These are phyloP conservation scores for Hiodon tergisus DNA, from an alignment of 2,113 vertebrate species.

Conservation along the genomic window DNA sequence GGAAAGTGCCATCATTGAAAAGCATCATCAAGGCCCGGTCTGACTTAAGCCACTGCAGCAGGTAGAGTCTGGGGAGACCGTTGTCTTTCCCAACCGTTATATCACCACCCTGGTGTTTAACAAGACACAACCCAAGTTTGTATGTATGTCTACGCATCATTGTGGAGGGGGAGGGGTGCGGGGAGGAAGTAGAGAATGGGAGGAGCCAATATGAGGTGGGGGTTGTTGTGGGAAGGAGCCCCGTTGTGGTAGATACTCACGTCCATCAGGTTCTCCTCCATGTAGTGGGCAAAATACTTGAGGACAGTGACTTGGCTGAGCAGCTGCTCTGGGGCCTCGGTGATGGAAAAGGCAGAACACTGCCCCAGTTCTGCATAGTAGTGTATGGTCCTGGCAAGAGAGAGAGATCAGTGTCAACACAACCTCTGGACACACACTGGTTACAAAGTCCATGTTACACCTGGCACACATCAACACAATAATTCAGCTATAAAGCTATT, in stretches of 20 bases:
- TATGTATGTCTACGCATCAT: background rate
- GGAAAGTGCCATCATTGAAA: constrained; percentile 96
- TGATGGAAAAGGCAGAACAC: constrained; percentile 78
- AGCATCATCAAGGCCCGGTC: constrained; percentile 98
- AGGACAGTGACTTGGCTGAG: constrained; percentile 92
- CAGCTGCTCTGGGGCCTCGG: constrained; percentile 87
- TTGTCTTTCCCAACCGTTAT: constrained; percentile 75
- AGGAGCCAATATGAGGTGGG: background rate
- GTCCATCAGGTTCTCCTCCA: constrained; percentile 99
- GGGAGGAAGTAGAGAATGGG: background rate
- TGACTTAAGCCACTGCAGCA: constrained; percentile 96
- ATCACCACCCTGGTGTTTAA: constrained; percentile 79
- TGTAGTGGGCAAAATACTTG: constrained; percentile 97
- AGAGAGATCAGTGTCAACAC: background rate
- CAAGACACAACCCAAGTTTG: background rate
- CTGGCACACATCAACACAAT: no score
- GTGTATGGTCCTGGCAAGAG: constrained; percentile 77
- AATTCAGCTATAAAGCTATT: background rate
- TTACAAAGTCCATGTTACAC: no score
- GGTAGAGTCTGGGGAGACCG: constrained; percentile 82
- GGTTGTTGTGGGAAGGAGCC: background rate
- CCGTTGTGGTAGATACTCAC: constrained; percentile 64
- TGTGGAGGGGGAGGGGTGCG: background rate
- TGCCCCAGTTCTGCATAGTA: constrained; percentile 92
- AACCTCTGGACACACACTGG: no score